A percentile compares a stretch with the other conserved stretches of the same genome.
Conservation (phyloP, 1,140 invertebrate species). For the Apis dorsata region DNA sequence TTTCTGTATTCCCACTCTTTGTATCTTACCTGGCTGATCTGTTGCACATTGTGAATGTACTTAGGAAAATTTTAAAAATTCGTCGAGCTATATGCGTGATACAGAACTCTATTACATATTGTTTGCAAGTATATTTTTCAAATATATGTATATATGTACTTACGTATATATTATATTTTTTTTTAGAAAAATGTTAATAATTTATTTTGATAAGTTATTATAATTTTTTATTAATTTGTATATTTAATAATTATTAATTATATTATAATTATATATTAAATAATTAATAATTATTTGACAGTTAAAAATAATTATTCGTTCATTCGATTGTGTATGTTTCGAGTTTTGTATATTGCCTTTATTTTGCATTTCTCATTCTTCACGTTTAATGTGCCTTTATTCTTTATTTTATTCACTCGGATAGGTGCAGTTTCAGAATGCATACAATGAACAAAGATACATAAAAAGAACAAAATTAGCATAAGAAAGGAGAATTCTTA, state of each 20-base stretch:
- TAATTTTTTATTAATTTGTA: neutral
- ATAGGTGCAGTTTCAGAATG: neutral
- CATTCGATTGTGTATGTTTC: neutral
- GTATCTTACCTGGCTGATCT: slow-evolving; percentile 48
- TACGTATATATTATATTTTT: neutral
- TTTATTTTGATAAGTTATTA: neutral
- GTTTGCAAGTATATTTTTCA: slow-evolving; percentile 2
- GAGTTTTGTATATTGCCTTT: neutral
- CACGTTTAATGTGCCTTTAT: slow-evolving; percentile 4
- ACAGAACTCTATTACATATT: neutral
- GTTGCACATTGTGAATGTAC: slow-evolving; percentile 47
- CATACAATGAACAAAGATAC: slow-evolving; percentile 5
- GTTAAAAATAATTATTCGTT: neutral
- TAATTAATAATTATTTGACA: neutral
- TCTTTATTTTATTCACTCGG: neutral
- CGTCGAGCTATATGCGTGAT: neutral
- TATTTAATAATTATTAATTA: neutral
- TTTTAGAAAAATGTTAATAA: neutral
- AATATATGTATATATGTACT: neutral
- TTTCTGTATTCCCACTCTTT: slow-evolving; percentile 31
- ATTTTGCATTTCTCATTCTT: neutral
- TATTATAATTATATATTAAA: too few relatives aligned
- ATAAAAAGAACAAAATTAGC: neutral
- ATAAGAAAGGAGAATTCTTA: slow-evolving; percentile 21
- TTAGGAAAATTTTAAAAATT: slow-evolving; percentile 49